Conservation (phyloP, 2,888 invertebrate species). For the Gandaritis pyraliata region DNA sequence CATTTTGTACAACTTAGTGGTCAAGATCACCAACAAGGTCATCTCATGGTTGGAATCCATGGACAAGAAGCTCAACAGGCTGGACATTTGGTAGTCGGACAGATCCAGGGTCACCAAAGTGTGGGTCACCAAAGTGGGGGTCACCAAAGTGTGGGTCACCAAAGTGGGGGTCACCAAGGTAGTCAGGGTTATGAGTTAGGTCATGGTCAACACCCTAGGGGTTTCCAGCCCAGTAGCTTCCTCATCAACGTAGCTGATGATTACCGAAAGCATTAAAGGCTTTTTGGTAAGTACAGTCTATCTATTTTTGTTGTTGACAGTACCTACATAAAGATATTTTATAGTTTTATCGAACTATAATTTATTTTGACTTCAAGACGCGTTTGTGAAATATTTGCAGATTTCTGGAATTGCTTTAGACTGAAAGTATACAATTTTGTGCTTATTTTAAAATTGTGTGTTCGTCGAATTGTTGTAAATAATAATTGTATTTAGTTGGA, state of each 20-base stretch:
- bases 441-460: no score
- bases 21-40: conserved; percentile 7
- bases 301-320: no score
- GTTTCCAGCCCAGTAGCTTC: conserved; percentile 16
- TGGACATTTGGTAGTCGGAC: conserved; percentile 6
- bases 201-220: conserved; percentile 11
- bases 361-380: no score
- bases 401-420: no score
- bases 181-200: conserved; percentile 6
- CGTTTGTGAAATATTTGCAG: no score
- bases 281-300: not conserved
- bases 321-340: no score
- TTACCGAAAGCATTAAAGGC: conserved; percentile 21
- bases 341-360: no score
- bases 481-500: not conserved
- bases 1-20: not conserved
- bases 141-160: no score
- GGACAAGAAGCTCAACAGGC: not conserved
- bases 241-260: conserved; percentile 6
- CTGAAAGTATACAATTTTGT: no score
- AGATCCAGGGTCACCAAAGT: conserved; percentile 4
- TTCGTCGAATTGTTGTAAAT: no score
- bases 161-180: conserved; percentile 5
- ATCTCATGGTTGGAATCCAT: not conserved
- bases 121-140: no score